Conservation (phyloP, 2,888 invertebrate species). For the Cinara cedri region DNA sequence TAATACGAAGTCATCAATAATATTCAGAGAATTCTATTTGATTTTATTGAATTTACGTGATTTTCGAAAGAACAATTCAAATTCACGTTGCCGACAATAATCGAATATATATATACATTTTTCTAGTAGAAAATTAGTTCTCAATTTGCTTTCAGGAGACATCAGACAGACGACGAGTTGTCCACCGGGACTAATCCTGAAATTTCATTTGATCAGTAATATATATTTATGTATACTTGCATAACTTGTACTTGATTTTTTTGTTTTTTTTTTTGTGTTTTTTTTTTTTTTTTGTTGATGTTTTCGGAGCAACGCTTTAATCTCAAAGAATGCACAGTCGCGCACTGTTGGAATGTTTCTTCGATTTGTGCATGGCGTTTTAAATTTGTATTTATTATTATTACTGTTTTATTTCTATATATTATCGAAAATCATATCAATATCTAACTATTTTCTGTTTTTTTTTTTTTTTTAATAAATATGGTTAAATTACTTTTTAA, state of each 20-base stretch:
- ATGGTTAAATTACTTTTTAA: too few species aligned
- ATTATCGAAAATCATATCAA: too few species aligned
- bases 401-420: too few species aligned
- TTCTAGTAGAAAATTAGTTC: background rate
- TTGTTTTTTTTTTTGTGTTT: too few species aligned
- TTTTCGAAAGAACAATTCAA: background rate
- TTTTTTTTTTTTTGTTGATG: too few species aligned
- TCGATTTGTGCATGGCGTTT: too few species aligned
- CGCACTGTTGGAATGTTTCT: too few species aligned
- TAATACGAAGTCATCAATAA: too few species aligned
- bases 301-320: background rate
- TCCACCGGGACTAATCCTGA: conserved; percentile 1
- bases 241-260: background rate
- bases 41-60: background rate
- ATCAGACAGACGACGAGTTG: background rate
- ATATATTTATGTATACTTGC: background rate
- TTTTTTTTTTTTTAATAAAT: too few species aligned
- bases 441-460: too few species aligned
- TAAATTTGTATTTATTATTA: too few species aligned
- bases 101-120: too few species aligned
- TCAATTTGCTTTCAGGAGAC: conserved; percentile 18
- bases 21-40: background rate
- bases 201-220: conserved; percentile 30
- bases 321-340: background rate
- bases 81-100: background rate